Base-by-base conservation (phyloP, 1,140 invertebrate species). In the Muscidifurax raptorellus region DNA sequence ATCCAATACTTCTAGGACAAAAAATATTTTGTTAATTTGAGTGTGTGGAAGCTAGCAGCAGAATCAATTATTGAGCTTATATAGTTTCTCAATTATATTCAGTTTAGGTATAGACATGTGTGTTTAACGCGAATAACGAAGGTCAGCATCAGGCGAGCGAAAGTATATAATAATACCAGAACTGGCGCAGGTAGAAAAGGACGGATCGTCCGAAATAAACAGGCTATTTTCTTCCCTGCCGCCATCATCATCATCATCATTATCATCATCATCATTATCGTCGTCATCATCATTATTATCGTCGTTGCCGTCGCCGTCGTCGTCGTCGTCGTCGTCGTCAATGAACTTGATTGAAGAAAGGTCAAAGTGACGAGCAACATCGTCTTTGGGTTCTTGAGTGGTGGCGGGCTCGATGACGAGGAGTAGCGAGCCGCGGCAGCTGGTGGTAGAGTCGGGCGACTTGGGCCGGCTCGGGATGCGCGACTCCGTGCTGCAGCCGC, bases 1-100 rank as follows among this genome's bases (percentile, higher is more conserved):
- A 92, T 98, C 97, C 93, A 97, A 95, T 92, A 97, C 97, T 98
- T 95, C 66, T 79, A 15, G 22, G 52, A 72, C 59, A 84, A 84
- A 83, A 78, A 18, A 15, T 36, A 5, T 32, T 82, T 22, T 4
- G 74, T 82, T 82, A 82, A 47, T 72, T 71, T 27, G n/a, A 6
- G 2, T 32, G n/a, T n/a, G n/a, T n/a, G n/a, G n/a, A n/a, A n/a
- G n/a, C n/a, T n/a, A n/a, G n/a, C n/a, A n/a, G n/a, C n/a, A n/a
- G n/a, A n/a, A n/a, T n/a, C n/a, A n/a, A n/a, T n/a, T n/a, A n/a
- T n/a, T n/a, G n/a, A n/a, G n/a, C n/a, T n/a, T n/a, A n/a, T n/a
- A n/a, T n/a, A n/a, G n/a, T n/a, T n/a, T n/a, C n/a, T n/a, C n/a
- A n/a, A n/a, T n/a, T n/a, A n/a, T n/a, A n/a, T n/a, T n/a, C n/a